Percentiles rank a stretch among this genome's conserved stretches.
These are phyloP conservation scores for Nomada ruficornis DNA, from an alignment of 2,888 invertebrate species.

Conservation along the genomic window DNA sequence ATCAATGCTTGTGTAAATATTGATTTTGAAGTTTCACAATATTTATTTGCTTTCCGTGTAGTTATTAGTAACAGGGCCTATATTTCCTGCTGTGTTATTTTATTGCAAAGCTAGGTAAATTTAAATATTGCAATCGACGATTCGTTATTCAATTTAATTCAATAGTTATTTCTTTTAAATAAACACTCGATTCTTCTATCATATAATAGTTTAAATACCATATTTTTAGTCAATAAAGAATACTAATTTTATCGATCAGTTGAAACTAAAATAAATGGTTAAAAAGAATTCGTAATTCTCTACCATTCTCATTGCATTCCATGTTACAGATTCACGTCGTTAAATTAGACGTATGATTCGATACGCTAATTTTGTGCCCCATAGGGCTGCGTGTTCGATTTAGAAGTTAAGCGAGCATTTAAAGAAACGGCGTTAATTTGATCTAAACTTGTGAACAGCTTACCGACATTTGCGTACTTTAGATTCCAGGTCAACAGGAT, in stretches of 20 bases:
- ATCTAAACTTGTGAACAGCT: conserved; percentile 20
- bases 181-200: too few species aligned
- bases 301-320: not conserved
- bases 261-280: not conserved
- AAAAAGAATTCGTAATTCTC: not conserved
- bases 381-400: not conserved
- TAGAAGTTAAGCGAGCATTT: not conserved
- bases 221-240: too few species aligned
- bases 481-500: conserved; percentile 55
- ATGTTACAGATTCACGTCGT: too few species aligned
- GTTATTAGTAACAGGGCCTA: too few species aligned
- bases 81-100: too few species aligned
- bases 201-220: too few species aligned
- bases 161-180: not conserved
- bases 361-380: not conserved
- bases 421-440: conserved; percentile 35
- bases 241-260: too few species aligned
- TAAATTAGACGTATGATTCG: not conserved
- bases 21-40: too few species aligned
- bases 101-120: too few species aligned
- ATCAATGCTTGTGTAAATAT: too few species aligned
- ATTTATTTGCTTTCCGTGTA: too few species aligned
- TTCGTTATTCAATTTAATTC: not conserved
- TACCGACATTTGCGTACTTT: conserved; percentile 23
- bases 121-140: too few species aligned